Evolutionary conservation across 2,113 vertebrate genomes (phyloP).

Genomic region (Zapornia atra): DNA sequence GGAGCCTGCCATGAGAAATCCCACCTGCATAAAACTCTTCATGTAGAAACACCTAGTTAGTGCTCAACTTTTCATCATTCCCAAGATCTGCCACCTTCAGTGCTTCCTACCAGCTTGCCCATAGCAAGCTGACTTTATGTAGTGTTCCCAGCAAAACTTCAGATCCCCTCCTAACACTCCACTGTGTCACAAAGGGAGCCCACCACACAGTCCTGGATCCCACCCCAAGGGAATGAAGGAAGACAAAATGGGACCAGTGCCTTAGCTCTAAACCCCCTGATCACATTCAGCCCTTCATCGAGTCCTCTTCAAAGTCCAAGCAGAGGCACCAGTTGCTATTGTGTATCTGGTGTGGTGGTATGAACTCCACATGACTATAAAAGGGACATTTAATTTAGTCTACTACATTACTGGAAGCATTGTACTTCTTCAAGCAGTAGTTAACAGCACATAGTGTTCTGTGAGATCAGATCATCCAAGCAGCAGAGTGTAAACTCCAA

Average conservation of each 20-base stretch:
- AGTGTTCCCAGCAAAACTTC: neutral
- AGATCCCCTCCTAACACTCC: neutral
- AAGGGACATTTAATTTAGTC: neutral
- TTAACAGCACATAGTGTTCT: neutral
- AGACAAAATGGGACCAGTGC: neutral
- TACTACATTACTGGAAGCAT: neutral
- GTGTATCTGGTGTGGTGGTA: neutral
- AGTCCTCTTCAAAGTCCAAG: neutral
- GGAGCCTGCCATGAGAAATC: neutral
- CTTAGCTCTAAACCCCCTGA: fast-evolving
- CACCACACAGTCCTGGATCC: neutral
- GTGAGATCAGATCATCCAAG: neutral
- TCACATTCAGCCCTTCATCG: neutral
- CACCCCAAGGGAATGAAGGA: neutral
- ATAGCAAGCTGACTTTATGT: neutral
- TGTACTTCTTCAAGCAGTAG: neutral
- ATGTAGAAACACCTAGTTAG: neutral
- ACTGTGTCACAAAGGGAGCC: fast-evolving
- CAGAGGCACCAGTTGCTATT: neutral
- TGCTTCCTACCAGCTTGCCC: neutral
- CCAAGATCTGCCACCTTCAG: neutral
- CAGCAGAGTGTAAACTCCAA: neutral
- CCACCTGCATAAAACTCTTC: neutral
- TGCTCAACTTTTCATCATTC: neutral
- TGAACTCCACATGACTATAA: neutral